These are phyloP conservation scores for Macrosiphum euphorbiae DNA, from an alignment of 2,888 invertebrate species.

Conservation along the genomic window DNA sequence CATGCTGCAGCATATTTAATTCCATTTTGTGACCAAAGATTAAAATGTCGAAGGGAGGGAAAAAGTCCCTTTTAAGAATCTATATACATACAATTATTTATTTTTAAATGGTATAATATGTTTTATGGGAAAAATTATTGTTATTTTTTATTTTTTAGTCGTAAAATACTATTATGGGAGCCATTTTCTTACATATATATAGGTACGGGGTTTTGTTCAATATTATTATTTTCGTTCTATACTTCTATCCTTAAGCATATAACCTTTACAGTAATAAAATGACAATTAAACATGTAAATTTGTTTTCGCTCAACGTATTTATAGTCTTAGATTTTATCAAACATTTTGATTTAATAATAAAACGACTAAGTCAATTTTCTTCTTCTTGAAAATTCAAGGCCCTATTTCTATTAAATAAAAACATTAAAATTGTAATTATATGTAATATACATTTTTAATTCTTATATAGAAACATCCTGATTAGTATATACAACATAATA, in stretches of 20 bases:
- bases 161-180: background rate
- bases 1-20: background rate
- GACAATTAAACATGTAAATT: background rate
- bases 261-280: slow-evolving; percentile 12
- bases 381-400: background rate
- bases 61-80: slow-evolving; percentile 8
- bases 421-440: background rate
- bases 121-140: slow-evolving; percentile 7
- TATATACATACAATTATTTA: background rate
- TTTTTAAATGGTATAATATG: background rate
- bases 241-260: background rate
- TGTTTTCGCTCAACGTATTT: too few relatives aligned
- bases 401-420: background rate
- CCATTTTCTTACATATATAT: background rate
- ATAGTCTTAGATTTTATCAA: slow-evolving; percentile 1
- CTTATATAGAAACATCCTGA: too few relatives aligned
- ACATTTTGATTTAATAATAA: background rate
- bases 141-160: slow-evolving; percentile 12
- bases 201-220: background rate
- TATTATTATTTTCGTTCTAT: background rate
- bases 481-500: too few relatives aligned
- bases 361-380: background rate
- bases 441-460: background rate
- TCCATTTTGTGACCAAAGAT: background rate
- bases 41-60: background rate